Percentiles rank a stretch among this genome's conserved stretches.
These are phyloP conservation scores for Cossypha caffra DNA, from an alignment of 2,797 vertebrate species.

Conservation along the genomic window DNA sequence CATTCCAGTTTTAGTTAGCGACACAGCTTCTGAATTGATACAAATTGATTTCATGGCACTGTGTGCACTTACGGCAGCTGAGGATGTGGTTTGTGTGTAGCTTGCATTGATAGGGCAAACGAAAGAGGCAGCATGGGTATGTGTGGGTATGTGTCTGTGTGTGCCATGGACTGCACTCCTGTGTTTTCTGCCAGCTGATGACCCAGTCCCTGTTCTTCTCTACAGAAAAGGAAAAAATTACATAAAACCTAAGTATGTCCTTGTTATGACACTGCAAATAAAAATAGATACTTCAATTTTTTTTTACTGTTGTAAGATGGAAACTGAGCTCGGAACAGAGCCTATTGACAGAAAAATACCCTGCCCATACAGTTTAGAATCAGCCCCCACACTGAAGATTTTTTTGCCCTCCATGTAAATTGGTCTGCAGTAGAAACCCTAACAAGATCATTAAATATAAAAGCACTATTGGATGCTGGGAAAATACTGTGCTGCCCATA, in stretches of 20 bases:
- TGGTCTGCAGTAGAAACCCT: conserved; percentile 9
- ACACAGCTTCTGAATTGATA: background rate
- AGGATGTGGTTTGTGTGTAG: conserved; percentile 9
- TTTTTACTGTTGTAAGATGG: background rate
- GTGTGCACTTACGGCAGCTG: background rate
- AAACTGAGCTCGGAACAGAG: background rate
- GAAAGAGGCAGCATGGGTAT: background rate
- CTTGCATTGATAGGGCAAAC: background rate
- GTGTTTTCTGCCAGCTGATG: background rate
- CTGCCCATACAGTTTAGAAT: background rate
- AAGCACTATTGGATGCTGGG: background rate
- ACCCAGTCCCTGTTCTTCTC: background rate
- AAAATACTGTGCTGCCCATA: background rate
- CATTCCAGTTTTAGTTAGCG: background rate
- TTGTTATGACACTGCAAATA: background rate
- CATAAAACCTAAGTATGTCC: background rate
- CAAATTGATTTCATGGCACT: background rate
- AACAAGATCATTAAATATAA: conserved; percentile 52
- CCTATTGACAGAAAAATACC: background rate
- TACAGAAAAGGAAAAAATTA: background rate
- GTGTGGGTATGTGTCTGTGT: background rate
- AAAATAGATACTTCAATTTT: background rate
- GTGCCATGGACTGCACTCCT: background rate
- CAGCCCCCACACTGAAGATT: background rate
- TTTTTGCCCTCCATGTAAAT: background rate